Evolutionary conservation across 2,888 invertebrate genomes (phyloP).

Genomic region (Melipona beecheii): DNA sequence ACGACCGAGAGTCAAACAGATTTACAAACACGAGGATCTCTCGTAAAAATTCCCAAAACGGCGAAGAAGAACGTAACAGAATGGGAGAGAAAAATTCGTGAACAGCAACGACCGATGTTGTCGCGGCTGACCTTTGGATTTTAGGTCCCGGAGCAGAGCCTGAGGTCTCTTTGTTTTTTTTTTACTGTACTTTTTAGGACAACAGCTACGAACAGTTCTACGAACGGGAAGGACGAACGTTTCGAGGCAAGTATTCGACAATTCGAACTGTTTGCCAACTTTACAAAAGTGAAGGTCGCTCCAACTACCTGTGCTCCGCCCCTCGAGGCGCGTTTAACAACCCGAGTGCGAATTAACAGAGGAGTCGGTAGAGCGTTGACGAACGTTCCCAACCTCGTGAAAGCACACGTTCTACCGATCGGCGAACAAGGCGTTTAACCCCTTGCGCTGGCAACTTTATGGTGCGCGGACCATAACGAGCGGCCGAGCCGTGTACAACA

Average conservation of each 20-base stretch:
- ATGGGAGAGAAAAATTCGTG: neutral
- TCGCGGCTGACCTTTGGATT: constrained; percentile 1
- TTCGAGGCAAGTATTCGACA: neutral
- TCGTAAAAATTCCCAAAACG: constrained; percentile 17
- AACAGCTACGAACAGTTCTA: neutral
- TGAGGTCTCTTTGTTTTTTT: neutral
- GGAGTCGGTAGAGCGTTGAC: too few relatives aligned
- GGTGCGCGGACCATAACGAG: neutral
- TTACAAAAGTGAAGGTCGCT: neutral
- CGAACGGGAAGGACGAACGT: neutral
- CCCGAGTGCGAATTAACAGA: neutral
- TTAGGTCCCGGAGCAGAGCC: neutral
- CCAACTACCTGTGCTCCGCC: too few relatives aligned
- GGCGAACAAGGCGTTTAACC: neutral
- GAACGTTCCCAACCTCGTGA: too few relatives aligned
- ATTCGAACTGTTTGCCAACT: constrained; percentile 17
- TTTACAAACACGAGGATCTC: constrained; percentile 42
- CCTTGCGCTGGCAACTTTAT: too few relatives aligned
- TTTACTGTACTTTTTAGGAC: neutral
- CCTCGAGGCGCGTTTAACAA: neutral
- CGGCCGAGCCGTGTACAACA: too few relatives aligned
- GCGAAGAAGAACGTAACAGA: neutral
- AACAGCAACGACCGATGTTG: constrained; percentile 24
- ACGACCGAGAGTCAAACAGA: constrained; percentile 44
- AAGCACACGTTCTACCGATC: too few relatives aligned